Percentiles rank a stretch among this genome's conserved stretches.
These are phyloP conservation scores for Cyprinella venusta DNA, from an alignment of 2,797 vertebrate species.

Conservation along the genomic window DNA sequence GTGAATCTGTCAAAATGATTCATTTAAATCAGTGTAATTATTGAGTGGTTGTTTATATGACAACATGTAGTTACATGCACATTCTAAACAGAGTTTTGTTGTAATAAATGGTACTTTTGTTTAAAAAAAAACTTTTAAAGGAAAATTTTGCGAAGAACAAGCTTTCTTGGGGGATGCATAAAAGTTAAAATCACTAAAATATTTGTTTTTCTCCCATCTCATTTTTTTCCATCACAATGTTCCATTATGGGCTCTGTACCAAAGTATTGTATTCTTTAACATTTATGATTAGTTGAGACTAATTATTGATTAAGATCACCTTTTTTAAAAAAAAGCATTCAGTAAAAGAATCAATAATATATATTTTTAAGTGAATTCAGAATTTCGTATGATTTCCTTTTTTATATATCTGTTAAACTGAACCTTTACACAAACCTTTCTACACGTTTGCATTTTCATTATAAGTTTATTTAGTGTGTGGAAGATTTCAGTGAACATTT, in stretches of 20 bases:
- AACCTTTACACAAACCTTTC: not conserved
- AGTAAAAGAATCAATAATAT: not conserved
- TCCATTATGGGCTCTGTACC: not conserved
- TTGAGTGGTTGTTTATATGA: not conserved
- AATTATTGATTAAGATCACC: not conserved
- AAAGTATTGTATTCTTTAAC: not conserved
- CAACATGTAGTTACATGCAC: not conserved
- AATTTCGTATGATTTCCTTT: not conserved
- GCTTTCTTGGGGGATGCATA: not conserved
- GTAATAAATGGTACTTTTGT: too few species aligned
- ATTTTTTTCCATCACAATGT: not conserved
- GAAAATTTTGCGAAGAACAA: not conserved
- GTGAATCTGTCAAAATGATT: not conserved
- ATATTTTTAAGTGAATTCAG: not conserved
- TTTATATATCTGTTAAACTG: not conserved
- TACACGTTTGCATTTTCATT: not conserved
- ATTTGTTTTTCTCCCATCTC: not conserved
- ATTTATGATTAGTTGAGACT: not conserved
- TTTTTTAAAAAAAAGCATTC: not conserved
- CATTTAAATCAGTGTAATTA: too few species aligned
- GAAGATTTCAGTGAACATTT: conserved; percentile 56
- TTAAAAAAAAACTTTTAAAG: too few species aligned
- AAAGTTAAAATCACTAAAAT: not conserved
- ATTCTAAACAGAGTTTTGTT: not conserved
- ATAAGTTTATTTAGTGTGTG: not conserved